Percentiles rank a stretch among this genome's conserved stretches.
phyloP scores from a whole-genome alignment of 2,113 vertebrate species.

The Bufo bufo region DNA sequence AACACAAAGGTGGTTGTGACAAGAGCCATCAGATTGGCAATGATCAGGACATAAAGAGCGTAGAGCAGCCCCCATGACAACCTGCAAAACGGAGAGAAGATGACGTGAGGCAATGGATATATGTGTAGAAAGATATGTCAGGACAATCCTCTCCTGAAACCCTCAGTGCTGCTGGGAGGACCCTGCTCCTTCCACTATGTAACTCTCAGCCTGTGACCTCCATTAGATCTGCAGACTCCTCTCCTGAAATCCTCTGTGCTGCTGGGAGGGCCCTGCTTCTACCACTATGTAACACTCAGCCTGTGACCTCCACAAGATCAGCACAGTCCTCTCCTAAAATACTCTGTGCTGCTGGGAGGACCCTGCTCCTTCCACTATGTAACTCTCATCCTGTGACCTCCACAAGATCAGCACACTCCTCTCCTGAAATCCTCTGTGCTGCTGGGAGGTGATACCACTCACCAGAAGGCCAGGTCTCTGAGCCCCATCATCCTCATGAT shows the following conservation, averaged over 20 bases:
- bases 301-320: too few species aligned
- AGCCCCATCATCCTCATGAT: slow-evolving; percentile 87
- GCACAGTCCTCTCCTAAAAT: too few species aligned
- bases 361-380: not conserved
- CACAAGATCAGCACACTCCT: not conserved
- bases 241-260: too few species aligned
- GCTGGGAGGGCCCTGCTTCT: too few species aligned
- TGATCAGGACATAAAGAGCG: slow-evolving; percentile 70
- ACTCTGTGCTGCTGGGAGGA: not conserved
- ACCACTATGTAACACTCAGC: too few species aligned
- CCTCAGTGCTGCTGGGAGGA: too few species aligned
- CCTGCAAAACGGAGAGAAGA: slow-evolving; percentile 64
- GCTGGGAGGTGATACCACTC: slow-evolving; percentile 39
- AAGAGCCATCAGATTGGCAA: slow-evolving; percentile 75
- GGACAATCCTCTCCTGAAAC: too few species aligned
- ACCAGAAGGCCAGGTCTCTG: slow-evolving; percentile 82
- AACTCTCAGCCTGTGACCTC: too few species aligned
- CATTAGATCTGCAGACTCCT: too few species aligned
- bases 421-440: not conserved
- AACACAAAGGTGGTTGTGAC: slow-evolving; percentile 67
- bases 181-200: too few species aligned
- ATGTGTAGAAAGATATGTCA: not conserved
- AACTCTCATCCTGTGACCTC: too few species aligned
- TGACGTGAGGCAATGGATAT: not conserved
- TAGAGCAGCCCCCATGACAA: slow-evolving; percentile 88